Base-by-base conservation (phyloP, 2,888 invertebrate species). In the Choreutis nemorana region DNA sequence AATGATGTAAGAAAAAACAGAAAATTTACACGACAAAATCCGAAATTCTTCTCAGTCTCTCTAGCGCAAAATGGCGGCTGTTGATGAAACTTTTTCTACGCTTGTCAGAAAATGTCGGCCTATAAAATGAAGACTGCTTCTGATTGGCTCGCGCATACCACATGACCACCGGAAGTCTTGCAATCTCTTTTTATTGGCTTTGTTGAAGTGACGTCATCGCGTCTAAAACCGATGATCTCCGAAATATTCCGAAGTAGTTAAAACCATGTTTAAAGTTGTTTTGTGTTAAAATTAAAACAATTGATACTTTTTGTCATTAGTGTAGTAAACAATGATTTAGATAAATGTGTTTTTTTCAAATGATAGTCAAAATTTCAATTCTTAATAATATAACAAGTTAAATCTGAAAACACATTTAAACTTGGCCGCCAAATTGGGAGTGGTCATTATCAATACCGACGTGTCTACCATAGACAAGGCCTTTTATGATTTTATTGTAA, bases 61-160 rank as follows among this genome's bases (percentile, higher is more conserved):
- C 83, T 85, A 85, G 86, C 86, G 86, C 89, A 92, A 92, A 87
- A 92, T 92, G 92, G 92, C 91, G 90, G 91, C 90, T 90, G 89
- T 89, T 90, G 90, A 90, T 90, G 89, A 89, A 86, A 91, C 87
- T 91, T 91, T 90, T 91, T 89, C 87, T 90, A 90, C 89, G 90
- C 91, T 91, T 91, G 91, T 91, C 91, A 91, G 87, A 89, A 87
- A 78, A 78, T 77, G 81, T 81, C 80, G 77, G 81, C 73, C 81
- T 72, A 67, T 59, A 68, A 57, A 64, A 66, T 56, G 55, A 58
- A 56, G 44, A 52, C 50, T n/a, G 26, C 57, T 35, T 55, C 40
- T 61, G 66, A 81, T 81, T 81, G 80, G 81, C 47, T 45, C 38
- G 45, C 39, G 35, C 41, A 41, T 34, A 63, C 72, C 79, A 79